These are phyloP conservation scores for Sinocyclocheilus grahami DNA, from an alignment of 2,113 vertebrate species.

Conservation along the genomic window DNA sequence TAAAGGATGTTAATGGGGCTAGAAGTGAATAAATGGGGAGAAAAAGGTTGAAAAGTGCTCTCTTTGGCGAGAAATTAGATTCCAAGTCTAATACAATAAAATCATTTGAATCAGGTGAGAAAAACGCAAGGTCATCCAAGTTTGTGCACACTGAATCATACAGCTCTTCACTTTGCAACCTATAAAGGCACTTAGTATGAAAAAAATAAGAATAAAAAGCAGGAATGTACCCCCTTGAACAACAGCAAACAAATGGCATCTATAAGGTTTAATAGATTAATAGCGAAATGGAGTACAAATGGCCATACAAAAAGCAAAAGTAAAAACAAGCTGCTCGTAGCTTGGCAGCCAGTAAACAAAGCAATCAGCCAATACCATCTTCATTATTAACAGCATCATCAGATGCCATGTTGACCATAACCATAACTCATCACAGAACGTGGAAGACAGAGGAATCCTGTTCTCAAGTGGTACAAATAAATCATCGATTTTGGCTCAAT, in stretches of 20 bases:
- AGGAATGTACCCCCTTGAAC: constrained; percentile 44
- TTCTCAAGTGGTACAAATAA: constrained; percentile 38
- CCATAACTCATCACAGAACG: constrained; percentile 82
- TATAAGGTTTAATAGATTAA: constrained; percentile 37
- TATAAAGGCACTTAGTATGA: constrained; percentile 45
- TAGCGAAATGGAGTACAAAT: constrained; percentile 31
- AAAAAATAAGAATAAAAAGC: constrained; percentile 57
- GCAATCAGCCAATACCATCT: constrained; percentile 78
- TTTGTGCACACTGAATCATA: constrained; percentile 36
- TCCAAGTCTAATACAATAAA: neutral
- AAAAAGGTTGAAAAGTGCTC: neutral
- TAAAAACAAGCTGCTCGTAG: constrained; percentile 11
- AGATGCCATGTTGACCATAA: constrained; percentile 71
- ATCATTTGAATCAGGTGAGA: neutral
- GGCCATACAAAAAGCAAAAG: constrained; percentile 14
- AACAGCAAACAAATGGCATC: constrained; percentile 52
- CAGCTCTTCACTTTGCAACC: constrained; percentile 55
- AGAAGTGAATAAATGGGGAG: neutral
- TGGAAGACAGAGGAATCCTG: constrained; percentile 67
- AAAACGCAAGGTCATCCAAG: constrained; percentile 13
- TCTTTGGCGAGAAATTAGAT: neutral
- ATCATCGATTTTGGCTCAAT: neutral
- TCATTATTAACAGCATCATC: constrained; percentile 73
- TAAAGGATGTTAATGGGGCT: neutral
- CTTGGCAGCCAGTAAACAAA: constrained; percentile 53